Base-by-base conservation (phyloP, 30 jellyfish, hydroid and myxozoan species). In the Hydra vulgaris region DNA sequence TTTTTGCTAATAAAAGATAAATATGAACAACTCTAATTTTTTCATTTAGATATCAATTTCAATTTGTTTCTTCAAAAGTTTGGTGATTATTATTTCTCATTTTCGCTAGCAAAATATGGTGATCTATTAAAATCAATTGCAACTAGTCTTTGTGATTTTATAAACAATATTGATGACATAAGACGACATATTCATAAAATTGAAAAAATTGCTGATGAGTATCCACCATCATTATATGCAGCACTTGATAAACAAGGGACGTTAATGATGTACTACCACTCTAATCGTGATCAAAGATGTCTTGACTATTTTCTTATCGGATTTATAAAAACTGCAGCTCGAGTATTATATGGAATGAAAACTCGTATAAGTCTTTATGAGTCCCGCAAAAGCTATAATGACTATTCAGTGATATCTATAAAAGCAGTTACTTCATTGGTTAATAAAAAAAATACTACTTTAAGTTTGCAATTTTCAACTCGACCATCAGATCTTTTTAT, bases 141-240 rank as follows among this genome's bases (percentile, higher is more conserved):
- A 7, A 80, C 87, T 17, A 80, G 71, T 80, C 84, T 80, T 16
- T 18, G 81, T 23, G 87, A 80, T 72, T 80, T 80, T 70, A 80
- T 80, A 27, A 80, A 80, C 27, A 80, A 80, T 53, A 80, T 80
- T 74, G 87, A 80, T 26, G 87, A 80, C 22, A 80, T 80, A 16
- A 70, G 87, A 80, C 72, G 84, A 1, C 83, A 61, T 52, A 80
- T 80, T 12, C 87, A 80, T 53, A 67, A 80, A 80, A 70, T 80
- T 8, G 87, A 80, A 80, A 80, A 80, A 70, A 80, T 80, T 70
- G 72, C 83, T 0, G 87, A 80, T 84, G 87, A 80, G 8, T 80
- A 66, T 26, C 87, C 87, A 17, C 87, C 87, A 19, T 80, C 87
- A 61, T 17, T 80, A 0, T 21, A 80, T 72, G 87, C 87, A 15